Conservation (phyloP, 2,797 vertebrate genomes). For the Amazona ochrocephala region DNA sequence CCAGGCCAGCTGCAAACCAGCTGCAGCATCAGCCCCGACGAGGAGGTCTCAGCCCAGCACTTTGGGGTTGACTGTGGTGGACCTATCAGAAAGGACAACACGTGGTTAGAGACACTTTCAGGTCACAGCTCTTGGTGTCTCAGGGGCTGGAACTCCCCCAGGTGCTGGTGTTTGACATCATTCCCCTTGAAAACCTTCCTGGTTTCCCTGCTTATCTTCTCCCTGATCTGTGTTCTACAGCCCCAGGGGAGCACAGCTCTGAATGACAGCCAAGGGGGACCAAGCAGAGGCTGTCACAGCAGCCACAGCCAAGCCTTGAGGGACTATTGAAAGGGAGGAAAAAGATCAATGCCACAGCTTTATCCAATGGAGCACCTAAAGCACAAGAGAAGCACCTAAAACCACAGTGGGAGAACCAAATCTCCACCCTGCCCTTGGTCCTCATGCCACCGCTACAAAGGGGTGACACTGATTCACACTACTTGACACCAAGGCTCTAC, state of each 20-base stretch:
- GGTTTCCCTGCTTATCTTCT: not conserved
- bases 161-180: not conserved
- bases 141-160: not conserved
- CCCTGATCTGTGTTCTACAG: not conserved
- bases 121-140: not conserved
- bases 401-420: not conserved
- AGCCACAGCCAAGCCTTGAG: not conserved
- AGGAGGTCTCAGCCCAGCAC: slow-evolving; percentile 76
- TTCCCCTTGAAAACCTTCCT: not conserved
- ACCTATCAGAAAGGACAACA: slow-evolving; percentile 72
- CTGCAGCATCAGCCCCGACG: slow-evolving; percentile 47
- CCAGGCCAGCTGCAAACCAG: slow-evolving; percentile 88
- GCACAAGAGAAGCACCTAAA: not conserved
- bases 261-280: not conserved
- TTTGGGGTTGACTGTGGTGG: slow-evolving; percentile 74
- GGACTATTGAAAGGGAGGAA: not conserved
- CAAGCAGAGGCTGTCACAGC: not conserved
- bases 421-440: not conserved
- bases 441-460: not conserved
- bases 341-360: not conserved
- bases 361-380: not conserved
- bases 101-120: not conserved
- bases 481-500: not conserved
- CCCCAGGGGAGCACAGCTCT: not conserved
- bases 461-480: not conserved